Evolutionary conservation across 2,888 invertebrate species (phyloP).

Genomic region (Drosophila macrospina): DNA sequence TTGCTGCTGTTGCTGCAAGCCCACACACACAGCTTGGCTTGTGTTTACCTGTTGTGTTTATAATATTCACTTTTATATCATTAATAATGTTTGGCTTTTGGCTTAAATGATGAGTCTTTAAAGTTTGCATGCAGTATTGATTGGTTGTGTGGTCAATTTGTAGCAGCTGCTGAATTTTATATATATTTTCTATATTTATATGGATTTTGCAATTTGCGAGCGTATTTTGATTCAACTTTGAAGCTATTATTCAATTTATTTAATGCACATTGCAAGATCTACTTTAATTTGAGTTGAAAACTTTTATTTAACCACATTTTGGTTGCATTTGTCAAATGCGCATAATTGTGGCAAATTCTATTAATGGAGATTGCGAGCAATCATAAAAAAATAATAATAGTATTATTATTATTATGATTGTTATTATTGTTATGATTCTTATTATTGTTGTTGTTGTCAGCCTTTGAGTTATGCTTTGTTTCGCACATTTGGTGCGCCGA

Average conservation of each 20-base stretch:
- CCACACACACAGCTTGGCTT: conserved; percentile 25
- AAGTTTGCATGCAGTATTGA: conserved; percentile 58
- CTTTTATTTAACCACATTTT: conserved; percentile 16
- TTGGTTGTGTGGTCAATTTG: conserved; percentile 41
- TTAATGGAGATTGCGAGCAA: conserved; percentile 57
- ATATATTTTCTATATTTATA: not conserved
- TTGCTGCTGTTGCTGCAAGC: conserved; percentile 8
- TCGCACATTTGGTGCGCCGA: conserved; percentile 76
- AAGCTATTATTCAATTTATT: not conserved
- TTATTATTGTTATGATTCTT: conserved; percentile 37
- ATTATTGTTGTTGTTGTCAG: conserved; percentile 26
- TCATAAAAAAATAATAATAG: conserved; percentile 47
- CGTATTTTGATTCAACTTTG: no score
- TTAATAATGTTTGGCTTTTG: conserved; percentile 56
- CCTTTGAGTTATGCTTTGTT: conserved; percentile 76
- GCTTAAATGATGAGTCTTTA: conserved; percentile 47
- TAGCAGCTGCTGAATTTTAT: not conserved
- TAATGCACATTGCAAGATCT: conserved; percentile 5
- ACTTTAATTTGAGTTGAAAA: not conserved
- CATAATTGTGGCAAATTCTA: conserved; percentile 60
- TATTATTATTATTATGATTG: conserved; percentile 44
- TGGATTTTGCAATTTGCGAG: no score
- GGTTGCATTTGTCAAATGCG: conserved; percentile 25
- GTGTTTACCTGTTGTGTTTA: conserved; percentile 49
- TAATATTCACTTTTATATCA: conserved; percentile 52